Evolutionary conservation across 2,888 invertebrate genomes (phyloP).

Genomic region (Cistogaster globosa): DNA sequence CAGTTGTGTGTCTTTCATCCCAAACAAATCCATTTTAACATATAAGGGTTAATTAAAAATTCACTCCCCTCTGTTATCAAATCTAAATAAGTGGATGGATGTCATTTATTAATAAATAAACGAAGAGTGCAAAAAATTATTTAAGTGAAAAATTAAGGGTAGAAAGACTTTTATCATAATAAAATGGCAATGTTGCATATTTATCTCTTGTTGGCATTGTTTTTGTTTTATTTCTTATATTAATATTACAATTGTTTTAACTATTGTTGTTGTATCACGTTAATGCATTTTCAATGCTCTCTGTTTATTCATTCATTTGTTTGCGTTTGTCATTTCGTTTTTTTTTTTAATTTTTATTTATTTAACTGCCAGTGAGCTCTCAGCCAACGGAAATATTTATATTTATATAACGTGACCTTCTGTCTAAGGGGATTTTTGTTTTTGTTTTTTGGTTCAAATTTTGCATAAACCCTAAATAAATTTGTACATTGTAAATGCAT

Average conservation of each 20-base stretch:
- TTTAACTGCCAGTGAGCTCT: constrained; percentile 27
- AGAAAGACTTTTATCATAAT: constrained; percentile 50
- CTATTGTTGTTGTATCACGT: constrained; percentile 14
- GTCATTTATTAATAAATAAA: constrained; percentile 52
- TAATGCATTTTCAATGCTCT: constrained; percentile 70
- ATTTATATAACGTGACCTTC: constrained; percentile 52
- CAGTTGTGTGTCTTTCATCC: no score
- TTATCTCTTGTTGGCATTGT: constrained; percentile 20
- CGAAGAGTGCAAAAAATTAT: constrained; percentile 52
- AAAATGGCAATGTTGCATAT: constrained; percentile 17
- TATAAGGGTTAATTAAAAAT: constrained; percentile 28
- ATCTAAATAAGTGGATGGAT: background rate
- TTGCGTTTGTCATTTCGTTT: constrained; percentile 22
- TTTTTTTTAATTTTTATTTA: constrained; percentile 48
- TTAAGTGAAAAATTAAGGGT: constrained; percentile 60
- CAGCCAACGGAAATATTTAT: background rate
- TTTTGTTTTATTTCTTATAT: constrained; percentile 38
- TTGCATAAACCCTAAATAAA: constrained; percentile 40
- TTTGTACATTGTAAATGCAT: constrained; percentile 15
- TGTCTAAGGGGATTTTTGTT: constrained; percentile 19
- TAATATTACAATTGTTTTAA: constrained; percentile 58
- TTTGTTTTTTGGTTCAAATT: constrained; percentile 27
- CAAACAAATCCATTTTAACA: no score
- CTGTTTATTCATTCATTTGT: constrained; percentile 27
- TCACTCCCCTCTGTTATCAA: constrained; percentile 9